Conservation (phyloP, 2,797 vertebrate species). For the Vireo griseus region DNA sequence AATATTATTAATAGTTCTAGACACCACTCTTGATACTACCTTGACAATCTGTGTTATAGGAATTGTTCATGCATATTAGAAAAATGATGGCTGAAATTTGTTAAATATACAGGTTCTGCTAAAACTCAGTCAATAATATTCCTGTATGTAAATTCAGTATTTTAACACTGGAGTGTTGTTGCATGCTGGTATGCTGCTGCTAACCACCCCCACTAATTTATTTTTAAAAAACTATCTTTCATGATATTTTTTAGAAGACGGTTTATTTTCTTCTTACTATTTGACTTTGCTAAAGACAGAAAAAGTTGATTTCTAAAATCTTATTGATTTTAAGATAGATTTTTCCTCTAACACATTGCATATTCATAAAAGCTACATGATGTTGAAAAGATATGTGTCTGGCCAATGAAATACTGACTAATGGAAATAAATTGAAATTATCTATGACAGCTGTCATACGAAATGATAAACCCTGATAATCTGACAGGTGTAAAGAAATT, state of each 20-base stretch:
- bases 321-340: background rate
- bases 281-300: background rate
- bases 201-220: fast-evolving
- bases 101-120: background rate
- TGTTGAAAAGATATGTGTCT: background rate
- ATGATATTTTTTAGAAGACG: background rate
- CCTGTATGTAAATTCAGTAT: background rate
- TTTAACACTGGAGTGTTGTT: background rate
- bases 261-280: background rate
- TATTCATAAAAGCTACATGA: background rate
- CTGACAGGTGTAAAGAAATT: background rate
- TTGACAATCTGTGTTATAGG: background rate
- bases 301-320: background rate
- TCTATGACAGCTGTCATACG: background rate
- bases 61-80: background rate
- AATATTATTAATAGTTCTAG: background rate
- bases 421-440: background rate
- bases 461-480: background rate
- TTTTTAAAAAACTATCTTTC: background rate
- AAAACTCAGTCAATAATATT: background rate
- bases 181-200: no score
- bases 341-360: background rate
- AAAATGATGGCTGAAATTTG: background rate
- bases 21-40: background rate
- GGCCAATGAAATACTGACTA: background rate